phyloP scores from a whole-genome alignment of 1,140 invertebrate genomes.

The Drosophila nasuta region DNA sequence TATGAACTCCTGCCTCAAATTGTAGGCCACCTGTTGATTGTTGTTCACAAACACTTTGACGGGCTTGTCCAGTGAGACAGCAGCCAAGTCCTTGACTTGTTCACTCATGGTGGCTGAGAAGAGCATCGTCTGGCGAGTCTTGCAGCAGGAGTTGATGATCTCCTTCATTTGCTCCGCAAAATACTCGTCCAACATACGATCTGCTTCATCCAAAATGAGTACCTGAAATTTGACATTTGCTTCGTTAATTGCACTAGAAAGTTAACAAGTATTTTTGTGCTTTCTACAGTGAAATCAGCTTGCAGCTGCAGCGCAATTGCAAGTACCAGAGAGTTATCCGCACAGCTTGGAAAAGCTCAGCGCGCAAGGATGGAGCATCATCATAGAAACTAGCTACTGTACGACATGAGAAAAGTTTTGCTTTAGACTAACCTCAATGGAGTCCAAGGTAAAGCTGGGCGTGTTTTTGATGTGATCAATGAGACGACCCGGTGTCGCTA shows the following conservation, averaged over 20 bases:
- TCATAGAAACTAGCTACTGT: conserved; percentile 48
- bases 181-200: conserved; percentile 98
- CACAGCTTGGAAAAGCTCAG: conserved; percentile 59
- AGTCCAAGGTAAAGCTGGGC: conserved; percentile 94
- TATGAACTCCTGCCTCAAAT: conserved; percentile 98
- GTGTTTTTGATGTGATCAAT: conserved; percentile 91
- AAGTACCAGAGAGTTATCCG: conserved; percentile 59
- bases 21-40: conserved; percentile 97
- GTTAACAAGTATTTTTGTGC: not conserved
- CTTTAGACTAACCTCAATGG: conserved; percentile 92
- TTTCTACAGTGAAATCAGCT: conserved; percentile 46
- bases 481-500: conserved; percentile 98
- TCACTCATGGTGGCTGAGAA: conserved; percentile 99
- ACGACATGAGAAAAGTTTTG: not conserved
- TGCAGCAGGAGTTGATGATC: conserved; percentile 95
- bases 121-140: conserved; percentile 97
- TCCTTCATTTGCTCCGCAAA: conserved; percentile 99
- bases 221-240: conserved; percentile 43
- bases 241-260: not conserved
- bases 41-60: conserved; percentile 98
- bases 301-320: conserved; percentile 58
- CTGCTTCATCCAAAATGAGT: conserved; percentile 84
- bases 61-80: conserved; percentile 95
- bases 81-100: conserved; percentile 96
- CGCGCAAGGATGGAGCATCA: conserved; percentile 83